Evolutionary conservation across 53 echinoderm and acorn worm genomes (phyloP).

Genomic region (Astropecten irregularis): DNA sequence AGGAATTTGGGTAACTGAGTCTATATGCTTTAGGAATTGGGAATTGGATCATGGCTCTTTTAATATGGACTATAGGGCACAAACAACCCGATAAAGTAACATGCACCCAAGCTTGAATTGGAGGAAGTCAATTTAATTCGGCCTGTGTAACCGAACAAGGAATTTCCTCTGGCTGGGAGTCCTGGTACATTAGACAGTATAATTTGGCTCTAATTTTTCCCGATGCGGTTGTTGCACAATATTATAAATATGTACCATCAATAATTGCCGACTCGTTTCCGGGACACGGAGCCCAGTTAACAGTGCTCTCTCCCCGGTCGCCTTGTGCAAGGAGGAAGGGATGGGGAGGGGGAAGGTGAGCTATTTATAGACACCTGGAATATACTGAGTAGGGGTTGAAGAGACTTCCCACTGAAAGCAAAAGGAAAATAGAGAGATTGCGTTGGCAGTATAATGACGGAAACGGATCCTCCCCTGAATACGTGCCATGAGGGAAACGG

Average conservation of each 20-base stretch:
- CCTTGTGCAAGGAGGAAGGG: too few relatives aligned
- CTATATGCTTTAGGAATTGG: not conserved
- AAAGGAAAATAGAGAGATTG: too few relatives aligned
- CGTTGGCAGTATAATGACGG: too few relatives aligned
- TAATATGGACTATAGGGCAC: not conserved
- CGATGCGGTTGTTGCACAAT: slow-evolving; percentile 40
- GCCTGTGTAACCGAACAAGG: slow-evolving; percentile 44
- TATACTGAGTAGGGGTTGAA: too few relatives aligned
- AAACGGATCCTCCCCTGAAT: slow-evolving; percentile 1
- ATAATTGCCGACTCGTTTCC: slow-evolving; percentile 21
- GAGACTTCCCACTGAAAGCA: too few relatives aligned
- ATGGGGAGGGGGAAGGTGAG: not conserved
- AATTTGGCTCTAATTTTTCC: slow-evolving; percentile 54
- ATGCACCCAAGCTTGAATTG: too few relatives aligned
- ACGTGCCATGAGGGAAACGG: not conserved
- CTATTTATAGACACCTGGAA: slow-evolving; percentile 26
- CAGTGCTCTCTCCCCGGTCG: not conserved
- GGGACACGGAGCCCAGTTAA: not conserved
- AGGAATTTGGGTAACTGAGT: slow-evolving; percentile 1
- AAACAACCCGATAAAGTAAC: not conserved
- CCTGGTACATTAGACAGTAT: slow-evolving; percentile 17
- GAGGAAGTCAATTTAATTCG: slow-evolving; percentile 33
- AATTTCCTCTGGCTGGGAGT: slow-evolving; percentile 16
- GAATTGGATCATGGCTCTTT: slow-evolving; percentile 27
- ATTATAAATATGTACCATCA: slow-evolving; percentile 21